Base-by-base conservation (phyloP, 2,797 vertebrate species). In the Aeoliscus strigatus region DNA sequence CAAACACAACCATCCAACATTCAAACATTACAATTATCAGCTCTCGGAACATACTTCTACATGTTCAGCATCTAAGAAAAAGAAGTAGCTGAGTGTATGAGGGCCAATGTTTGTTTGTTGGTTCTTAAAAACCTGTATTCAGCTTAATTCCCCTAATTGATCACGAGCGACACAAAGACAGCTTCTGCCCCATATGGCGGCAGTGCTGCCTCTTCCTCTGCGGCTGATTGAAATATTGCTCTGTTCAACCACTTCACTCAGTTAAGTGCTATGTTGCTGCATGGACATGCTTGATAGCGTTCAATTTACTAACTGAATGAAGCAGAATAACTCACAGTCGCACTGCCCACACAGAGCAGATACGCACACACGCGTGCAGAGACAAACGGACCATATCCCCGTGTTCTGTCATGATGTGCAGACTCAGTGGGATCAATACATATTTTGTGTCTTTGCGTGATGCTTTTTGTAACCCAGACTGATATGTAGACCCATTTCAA, bases 141-240 rank as follows among this genome's bases (percentile, higher is more conserved):
- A 21, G 3, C 18, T 60, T 56, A 51, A 61, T 60, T 58, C 60
- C 27, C 52, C 30, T 67, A 56, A 76, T 51, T 75, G 59, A 66
- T 53, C 31, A 45, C 35, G 60, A 77, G 51, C 37, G 72, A 70
- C 37, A 43, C 1, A 8, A 27, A 32, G 29, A 55, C 39, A 57
- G 49, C 27, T 28, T 52, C 43, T 44, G 33, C 39, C 38, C 27
- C 40, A 35, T 34, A n/a, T 28, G 35, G 18, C 37, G 39, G 51
- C 44, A 39, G 63, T 18, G 4, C 27, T 45, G 31, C 54, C 42
- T 21, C 45, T 31, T 42, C 17, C 36, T 64, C 60, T 26, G 41
- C 44, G 11, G 54, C 7, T 48, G 53, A 75, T 51, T 79, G 71
- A 81, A 74, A 73, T 72, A 77, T 65, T 45, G 57, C 79, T 60